Conservation (phyloP, 2,797 vertebrate genomes). For the Cynopterus sphinx region DNA sequence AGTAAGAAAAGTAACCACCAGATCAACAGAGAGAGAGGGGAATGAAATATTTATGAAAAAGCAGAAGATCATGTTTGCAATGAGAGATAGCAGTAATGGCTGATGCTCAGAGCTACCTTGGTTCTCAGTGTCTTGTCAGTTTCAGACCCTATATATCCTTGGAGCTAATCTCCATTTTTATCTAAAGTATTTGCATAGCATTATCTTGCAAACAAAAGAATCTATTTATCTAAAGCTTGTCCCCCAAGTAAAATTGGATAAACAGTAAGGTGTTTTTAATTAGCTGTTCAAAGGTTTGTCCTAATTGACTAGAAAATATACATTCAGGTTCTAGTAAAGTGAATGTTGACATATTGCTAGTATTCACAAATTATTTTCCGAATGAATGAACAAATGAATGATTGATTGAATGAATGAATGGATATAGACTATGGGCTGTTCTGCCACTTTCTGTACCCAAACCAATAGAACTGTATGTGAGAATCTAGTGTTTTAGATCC, state of each 20-base stretch:
- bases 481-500: neutral
- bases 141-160: neutral
- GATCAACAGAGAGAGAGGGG: neutral
- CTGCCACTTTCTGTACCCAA: neutral
- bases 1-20: neutral
- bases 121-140: neutral
- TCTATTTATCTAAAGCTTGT: neutral
- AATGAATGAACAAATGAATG: neutral
- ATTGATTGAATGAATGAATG: neutral
- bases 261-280: neutral
- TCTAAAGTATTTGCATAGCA: neutral
- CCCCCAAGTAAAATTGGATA: neutral
- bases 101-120: neutral
- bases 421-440: neutral
- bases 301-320: neutral
- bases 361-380: neutral
- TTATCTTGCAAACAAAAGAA: neutral
- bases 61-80: neutral
- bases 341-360: neutral
- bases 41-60: neutral
- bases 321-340: neutral
- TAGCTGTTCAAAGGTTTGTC: slow-evolving; percentile 12
- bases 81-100: neutral
- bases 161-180: slow-evolving; percentile 8
- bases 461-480: neutral